Base-by-base conservation (phyloP, 2,797 vertebrate species). In the Cossypha caffra region DNA sequence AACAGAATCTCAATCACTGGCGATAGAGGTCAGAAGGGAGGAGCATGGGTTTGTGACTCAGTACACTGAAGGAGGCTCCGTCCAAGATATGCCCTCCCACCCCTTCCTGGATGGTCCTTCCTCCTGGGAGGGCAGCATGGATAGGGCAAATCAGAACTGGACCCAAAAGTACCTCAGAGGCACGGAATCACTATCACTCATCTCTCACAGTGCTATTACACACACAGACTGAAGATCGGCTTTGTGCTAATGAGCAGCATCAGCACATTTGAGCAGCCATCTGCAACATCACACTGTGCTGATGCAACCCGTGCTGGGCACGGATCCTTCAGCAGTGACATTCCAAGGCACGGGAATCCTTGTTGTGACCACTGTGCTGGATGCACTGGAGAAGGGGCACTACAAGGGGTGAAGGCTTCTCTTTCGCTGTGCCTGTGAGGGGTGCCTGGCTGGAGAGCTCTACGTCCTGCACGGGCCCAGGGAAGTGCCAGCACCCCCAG, bases 341-440 rank as follows among this genome's bases (percentile, higher is more conserved):
- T 35, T 42, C 12, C 47, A n/a, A 52, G 0, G 28, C 37, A 20
- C 0, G 3, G 37, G 17, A 37, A 58, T 25, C 50, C 17, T 13
- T 9, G 12, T 47, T 14, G 26, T 1, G 10, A 52, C 5, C 28
- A 4, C 33, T 5, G 5, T 11, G 40, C 43, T 8, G 40, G 40
- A 16, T 10, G 12, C 2, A 4, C 23, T 7, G 20, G 5, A 55
- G 13, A 25, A 64, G 13, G 14, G 2, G 15, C 45, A 23, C 20
- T 8, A 9, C 7, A 5, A 18, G 18, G 19, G 10, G 15, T 2
- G 17, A 45, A n/a, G 1, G 0, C 2, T 16, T 21, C 25, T 18
- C 7, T 35, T 10, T 29, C 0, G 0, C 31, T 18, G 28, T 19
- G 57, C 11, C 83, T 19, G 13, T 2, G 28, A 29, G 3, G 10